Conservation (phyloP, 2,888 invertebrate genomes). For the Leistus spinibarbis region DNA sequence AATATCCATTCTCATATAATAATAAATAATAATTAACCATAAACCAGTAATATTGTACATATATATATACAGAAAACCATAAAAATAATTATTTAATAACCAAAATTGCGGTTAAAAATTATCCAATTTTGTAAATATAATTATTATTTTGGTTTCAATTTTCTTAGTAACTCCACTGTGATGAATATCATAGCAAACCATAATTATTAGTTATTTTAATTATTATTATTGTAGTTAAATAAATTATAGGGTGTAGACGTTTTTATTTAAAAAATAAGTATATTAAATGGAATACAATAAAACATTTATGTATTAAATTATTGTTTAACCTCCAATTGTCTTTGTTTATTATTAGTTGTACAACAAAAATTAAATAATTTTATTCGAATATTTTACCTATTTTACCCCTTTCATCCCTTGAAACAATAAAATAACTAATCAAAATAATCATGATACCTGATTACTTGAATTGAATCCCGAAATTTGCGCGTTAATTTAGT, state of each 20-base stretch:
- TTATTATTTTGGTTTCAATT: not conserved
- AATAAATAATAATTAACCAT: not conserved
- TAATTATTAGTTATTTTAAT: not conserved
- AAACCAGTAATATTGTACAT: not conserved
- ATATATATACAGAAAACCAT: not conserved
- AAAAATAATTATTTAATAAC: no score
- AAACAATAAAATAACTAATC: no score
- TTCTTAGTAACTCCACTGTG: constrained; percentile 1
- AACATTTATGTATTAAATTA: not conserved
- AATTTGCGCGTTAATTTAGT: no score
- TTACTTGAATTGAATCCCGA: no score
- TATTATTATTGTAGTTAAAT: not conserved
- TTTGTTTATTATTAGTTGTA: not conserved
- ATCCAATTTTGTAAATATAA: not conserved
- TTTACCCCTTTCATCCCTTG: no score
- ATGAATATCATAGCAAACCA: constrained; percentile 9
- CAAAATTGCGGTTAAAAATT: no score
- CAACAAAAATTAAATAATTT: not conserved
- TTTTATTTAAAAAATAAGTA: not conserved
- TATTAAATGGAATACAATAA: not conserved
- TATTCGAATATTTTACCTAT: not conserved
- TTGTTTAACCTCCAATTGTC: no score
- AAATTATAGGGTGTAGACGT: constrained; percentile 2
- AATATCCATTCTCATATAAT: not conserved
- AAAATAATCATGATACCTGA: no score